Percentiles rank a stretch among this genome's conserved stretches.
phyloP scores from a whole-genome alignment of 2,797 vertebrate genomes.

The Bovichtus variegatus region DNA sequence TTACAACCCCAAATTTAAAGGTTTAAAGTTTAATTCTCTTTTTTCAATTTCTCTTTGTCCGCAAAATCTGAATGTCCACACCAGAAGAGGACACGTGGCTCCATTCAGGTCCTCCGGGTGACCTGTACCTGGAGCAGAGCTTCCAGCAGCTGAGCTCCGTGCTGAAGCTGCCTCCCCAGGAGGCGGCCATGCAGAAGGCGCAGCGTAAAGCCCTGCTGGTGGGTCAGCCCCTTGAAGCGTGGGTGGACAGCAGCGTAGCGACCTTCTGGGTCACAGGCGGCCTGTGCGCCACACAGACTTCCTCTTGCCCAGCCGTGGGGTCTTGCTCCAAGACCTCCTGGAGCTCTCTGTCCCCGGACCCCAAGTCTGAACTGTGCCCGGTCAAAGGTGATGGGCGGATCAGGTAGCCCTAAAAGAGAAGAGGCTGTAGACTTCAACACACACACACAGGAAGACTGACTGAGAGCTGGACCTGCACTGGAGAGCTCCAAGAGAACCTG shows the following conservation, averaged over 20 bases:
- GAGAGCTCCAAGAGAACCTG: slow-evolving; percentile 39
- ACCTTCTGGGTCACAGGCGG: slow-evolving; percentile 85
- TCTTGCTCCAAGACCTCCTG: slow-evolving; percentile 92
- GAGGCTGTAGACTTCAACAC: slow-evolving; percentile 7
- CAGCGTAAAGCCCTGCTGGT: slow-evolving; percentile 83
- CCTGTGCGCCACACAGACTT: slow-evolving; percentile 79
- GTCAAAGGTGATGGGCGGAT: slow-evolving; percentile 93
- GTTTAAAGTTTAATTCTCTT: not conserved
- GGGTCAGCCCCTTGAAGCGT: slow-evolving; percentile 88
- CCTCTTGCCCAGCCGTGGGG: slow-evolving; percentile 86
- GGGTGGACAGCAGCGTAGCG: slow-evolving; percentile 87
- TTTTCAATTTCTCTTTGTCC: not conserved
- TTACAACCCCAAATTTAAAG: no score
- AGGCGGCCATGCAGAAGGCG: slow-evolving; percentile 82
- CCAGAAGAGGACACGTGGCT: slow-evolving; percentile 93
- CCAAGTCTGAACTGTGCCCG: slow-evolving; percentile 94
- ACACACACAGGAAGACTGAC: slow-evolving; percentile 17
- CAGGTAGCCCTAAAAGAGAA: slow-evolving; percentile 89
- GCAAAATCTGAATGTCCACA: not conserved
- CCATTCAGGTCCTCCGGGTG: slow-evolving; percentile 91
- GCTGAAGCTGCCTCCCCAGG: slow-evolving; percentile 89
- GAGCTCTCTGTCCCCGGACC: slow-evolving; percentile 96
- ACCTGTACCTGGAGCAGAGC: slow-evolving; percentile 95
- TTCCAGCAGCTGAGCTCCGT: slow-evolving; percentile 93
- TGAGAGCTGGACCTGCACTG: slow-evolving; percentile 12